Evolutionary conservation across 2,113 vertebrate species (phyloP).

Genomic region (Mus pahari): DNA sequence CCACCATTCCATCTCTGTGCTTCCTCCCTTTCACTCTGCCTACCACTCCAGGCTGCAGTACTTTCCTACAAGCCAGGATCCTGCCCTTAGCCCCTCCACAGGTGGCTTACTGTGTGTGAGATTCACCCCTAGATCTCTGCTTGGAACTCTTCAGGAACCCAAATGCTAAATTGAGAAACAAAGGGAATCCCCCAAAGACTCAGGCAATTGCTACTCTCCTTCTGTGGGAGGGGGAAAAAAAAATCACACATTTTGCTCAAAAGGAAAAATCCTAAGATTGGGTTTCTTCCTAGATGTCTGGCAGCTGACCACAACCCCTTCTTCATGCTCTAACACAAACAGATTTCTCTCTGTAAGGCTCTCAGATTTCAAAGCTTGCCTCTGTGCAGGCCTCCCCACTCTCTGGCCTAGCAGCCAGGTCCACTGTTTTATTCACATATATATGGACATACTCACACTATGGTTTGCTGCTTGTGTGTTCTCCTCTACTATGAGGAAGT

Average conservation of each 20-base stretch:
- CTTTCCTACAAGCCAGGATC: not conserved
- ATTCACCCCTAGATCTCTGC: not conserved
- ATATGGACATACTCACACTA: not conserved
- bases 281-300: not conserved
- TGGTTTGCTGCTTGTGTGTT: not conserved
- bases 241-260: not conserved
- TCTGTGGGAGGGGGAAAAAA: not conserved
- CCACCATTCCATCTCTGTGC: not conserved
- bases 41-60: not conserved
- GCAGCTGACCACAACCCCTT: not conserved
- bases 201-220: not conserved
- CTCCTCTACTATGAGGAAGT: not conserved
- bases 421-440: not conserved
- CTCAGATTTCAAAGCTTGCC: not conserved
- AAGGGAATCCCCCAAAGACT: not conserved
- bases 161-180: not conserved
- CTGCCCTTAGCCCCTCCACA: not conserved
- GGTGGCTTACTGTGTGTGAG: not conserved
- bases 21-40: not conserved
- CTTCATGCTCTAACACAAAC: not conserved
- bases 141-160: not conserved
- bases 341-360: not conserved
- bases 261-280: not conserved
- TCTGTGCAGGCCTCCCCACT: too few species aligned
- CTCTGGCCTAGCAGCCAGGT: not conserved